Conservation (phyloP, 53 echinoderm and acorn worm species). For the Pentamera pediparva region DNA sequence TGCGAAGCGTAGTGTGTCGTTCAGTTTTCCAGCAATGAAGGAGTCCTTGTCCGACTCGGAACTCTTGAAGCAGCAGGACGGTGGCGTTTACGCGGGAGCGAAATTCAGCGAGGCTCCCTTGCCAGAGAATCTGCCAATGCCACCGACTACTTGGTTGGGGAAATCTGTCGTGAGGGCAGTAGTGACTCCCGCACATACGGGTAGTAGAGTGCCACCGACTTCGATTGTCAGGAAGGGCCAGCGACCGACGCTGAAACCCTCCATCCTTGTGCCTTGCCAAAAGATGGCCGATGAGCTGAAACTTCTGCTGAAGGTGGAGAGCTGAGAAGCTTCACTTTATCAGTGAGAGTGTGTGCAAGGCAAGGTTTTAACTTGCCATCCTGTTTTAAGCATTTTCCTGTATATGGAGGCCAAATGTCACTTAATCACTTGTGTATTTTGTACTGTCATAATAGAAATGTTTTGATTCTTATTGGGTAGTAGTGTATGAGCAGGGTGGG, state of each 20-base stretch:
- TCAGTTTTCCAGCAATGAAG: neutral
- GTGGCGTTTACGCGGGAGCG: slow-evolving; percentile 67
- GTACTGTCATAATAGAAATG: neutral
- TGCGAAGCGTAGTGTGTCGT: slow-evolving; percentile 15
- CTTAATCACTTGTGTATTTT: slow-evolving; percentile 11
- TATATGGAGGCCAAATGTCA: slow-evolving; percentile 16
- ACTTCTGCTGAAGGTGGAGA: slow-evolving; percentile 42
- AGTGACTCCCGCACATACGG: neutral
- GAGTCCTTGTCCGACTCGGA: slow-evolving; percentile 25
- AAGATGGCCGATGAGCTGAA: slow-evolving; percentile 42
- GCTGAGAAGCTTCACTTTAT: neutral
- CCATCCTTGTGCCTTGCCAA: slow-evolving; percentile 25
- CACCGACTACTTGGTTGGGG: slow-evolving; percentile 67
- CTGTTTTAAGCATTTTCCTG: slow-evolving; percentile 19
- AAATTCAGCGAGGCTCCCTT: slow-evolving; percentile 90
- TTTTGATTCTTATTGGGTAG: neutral
- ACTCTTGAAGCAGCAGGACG: slow-evolving; percentile 5
- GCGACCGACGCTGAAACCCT: neutral
- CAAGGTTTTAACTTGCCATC: slow-evolving; percentile 26
- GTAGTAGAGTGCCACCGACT: neutral
- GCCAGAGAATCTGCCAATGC: slow-evolving; percentile 66
- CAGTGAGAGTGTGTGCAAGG: neutral
- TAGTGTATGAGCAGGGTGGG: neutral
- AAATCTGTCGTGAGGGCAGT: neutral
- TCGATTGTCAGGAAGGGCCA: neutral